phyloP scores from a whole-genome alignment of 2,113 vertebrate genomes.

The Lophura nycthemera region DNA sequence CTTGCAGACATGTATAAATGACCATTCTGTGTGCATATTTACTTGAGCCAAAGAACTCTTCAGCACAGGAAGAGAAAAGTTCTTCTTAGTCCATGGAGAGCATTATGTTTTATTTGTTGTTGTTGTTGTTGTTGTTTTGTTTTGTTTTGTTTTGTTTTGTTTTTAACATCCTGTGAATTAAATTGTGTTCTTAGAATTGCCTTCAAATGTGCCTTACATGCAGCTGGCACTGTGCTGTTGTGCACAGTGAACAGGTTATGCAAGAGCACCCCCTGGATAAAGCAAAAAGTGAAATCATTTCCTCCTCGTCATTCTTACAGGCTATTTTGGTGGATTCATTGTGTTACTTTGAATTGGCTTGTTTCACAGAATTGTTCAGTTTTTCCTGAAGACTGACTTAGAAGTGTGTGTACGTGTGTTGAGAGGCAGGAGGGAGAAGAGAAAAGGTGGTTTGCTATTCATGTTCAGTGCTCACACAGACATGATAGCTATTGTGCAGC shows the following conservation, averaged over 20 bases:
- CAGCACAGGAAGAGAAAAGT: not conserved
- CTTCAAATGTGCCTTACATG: not conserved
- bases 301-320: conserved; percentile 30
- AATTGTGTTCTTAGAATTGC: not conserved
- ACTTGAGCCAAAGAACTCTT: not conserved
- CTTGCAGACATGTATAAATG: not conserved
- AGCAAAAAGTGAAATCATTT: conserved; percentile 74
- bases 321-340: conserved; percentile 70
- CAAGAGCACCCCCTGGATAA: conserved; percentile 40
- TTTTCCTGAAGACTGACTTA: conserved; percentile 42
- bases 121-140: not conserved
- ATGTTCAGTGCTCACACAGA: not conserved
- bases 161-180: not conserved
- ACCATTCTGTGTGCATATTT: not conserved
- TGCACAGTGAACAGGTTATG: not conserved
- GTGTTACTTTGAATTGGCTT: conserved; percentile 62
- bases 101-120: not conserved
- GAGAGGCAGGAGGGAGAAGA: not conserved
- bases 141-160: not conserved
- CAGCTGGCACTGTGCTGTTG: not conserved
- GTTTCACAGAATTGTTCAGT: conserved; percentile 67
- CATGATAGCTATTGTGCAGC: not conserved
- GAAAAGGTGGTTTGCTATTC: not conserved
- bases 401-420: conserved; percentile 33
- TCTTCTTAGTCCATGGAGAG: not conserved